These are phyloP conservation scores for Galaxea fascicularis DNA, from an alignment of 92 coral and sea anemone genomes.

Conservation along the genomic window DNA sequence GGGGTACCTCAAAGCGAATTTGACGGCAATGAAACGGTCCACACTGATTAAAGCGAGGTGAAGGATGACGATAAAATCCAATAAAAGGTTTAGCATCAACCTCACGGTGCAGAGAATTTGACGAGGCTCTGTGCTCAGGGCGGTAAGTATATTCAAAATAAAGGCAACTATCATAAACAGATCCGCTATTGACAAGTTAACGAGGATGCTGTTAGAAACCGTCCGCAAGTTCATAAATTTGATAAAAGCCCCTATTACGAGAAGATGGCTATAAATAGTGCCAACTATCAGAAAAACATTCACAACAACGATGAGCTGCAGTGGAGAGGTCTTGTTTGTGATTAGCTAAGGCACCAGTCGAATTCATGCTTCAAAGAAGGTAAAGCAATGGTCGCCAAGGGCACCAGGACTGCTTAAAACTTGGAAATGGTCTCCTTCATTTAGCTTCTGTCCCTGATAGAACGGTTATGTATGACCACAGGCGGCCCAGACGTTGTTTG, in stretches of 20 bases:
- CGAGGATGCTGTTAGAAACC: conserved; percentile 41
- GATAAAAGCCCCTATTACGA: conserved; percentile 22
- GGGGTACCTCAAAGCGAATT: conserved; percentile 33
- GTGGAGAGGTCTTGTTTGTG: not conserved
- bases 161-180: conserved; percentile 32
- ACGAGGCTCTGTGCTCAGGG: not conserved
- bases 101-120: not conserved
- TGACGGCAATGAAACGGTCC: conserved; percentile 42
- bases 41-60: conserved; percentile 30
- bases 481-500: too few relatives aligned
- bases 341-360: not conserved
- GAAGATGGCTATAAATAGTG: conserved; percentile 21
- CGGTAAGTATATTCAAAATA: conserved; percentile 12
- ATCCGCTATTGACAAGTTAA: conserved; percentile 45
- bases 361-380: not conserved
- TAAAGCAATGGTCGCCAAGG: too few relatives aligned
- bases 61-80: conserved; percentile 13
- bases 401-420: not conserved
- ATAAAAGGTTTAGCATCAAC: conserved; percentile 1
- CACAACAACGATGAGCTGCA: not conserved
- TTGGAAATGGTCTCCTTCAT: not conserved
- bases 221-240: conserved; percentile 37
- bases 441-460: not conserved
- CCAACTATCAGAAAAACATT: conserved; percentile 1
- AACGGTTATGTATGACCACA: too few relatives aligned